phyloP scores from a whole-genome alignment of 64 coral and sea anemone genomes.

The Actinia tenebrosa region DNA sequence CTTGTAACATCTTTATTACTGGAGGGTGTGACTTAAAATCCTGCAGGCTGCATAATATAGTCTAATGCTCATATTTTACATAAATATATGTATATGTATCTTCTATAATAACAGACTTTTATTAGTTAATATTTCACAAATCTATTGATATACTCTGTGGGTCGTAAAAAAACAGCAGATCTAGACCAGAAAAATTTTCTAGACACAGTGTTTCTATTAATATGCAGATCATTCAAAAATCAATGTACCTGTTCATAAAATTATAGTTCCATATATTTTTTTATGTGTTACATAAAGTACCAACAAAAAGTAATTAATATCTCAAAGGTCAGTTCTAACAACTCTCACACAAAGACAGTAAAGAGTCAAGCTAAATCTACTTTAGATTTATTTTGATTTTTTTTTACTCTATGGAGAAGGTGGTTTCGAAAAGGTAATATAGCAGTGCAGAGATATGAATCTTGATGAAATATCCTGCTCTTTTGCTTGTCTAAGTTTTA shows the following conservation, averaged over 20 bases:
- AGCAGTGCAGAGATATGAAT: too few relatives aligned
- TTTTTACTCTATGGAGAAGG: too few relatives aligned
- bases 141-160: not conserved
- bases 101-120: not conserved
- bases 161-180: too few relatives aligned
- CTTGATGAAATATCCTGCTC: too few relatives aligned
- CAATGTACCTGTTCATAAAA: too few relatives aligned
- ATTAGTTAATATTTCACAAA: not conserved
- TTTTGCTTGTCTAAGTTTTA: too few relatives aligned
- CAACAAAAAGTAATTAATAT: not conserved
- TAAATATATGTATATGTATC: not conserved
- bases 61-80: not conserved
- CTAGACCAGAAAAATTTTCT: too few relatives aligned
- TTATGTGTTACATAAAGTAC: not conserved
- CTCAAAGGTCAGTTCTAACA: not conserved
- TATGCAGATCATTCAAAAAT: too few relatives aligned
- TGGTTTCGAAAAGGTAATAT: too few relatives aligned
- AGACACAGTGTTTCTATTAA: too few relatives aligned
- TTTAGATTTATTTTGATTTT: too few relatives aligned
- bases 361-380: too few relatives aligned
- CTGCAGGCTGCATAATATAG: not conserved
- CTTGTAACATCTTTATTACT: not conserved
- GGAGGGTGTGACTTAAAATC: not conserved
- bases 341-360: not conserved
- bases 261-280: not conserved